These are phyloP conservation scores for Onychomys leucogaster DNA, from an alignment of 2,797 vertebrate genomes.

Conservation along the genomic window DNA sequence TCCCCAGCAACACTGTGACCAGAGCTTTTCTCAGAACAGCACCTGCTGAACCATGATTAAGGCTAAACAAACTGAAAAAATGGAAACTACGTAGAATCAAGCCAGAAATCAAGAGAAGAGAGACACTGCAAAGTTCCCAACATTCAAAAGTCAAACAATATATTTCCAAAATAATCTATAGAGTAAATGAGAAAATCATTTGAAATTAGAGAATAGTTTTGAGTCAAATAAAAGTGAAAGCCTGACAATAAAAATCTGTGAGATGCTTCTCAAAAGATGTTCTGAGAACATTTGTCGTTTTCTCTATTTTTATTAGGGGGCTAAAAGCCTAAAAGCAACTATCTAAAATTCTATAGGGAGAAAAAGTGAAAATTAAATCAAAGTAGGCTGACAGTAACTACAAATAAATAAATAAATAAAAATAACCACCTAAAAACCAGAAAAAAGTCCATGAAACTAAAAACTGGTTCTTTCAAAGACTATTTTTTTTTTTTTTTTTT, in stretches of 20 bases:
- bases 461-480: not conserved
- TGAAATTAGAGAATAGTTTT: conserved; percentile 5
- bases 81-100: not conserved
- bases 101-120: conserved; percentile 2
- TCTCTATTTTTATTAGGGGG: not conserved
- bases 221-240: conserved; percentile 47
- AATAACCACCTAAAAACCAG: not conserved
- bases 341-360: not conserved
- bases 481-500: too few species aligned
- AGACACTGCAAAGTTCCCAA: not conserved
- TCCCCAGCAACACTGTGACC: not conserved
- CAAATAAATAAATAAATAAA: not conserved
- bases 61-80: not conserved
- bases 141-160: conserved; percentile 31
- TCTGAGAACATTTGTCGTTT: conserved; percentile 36
- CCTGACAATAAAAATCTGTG: not conserved
- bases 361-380: conserved; percentile 1
- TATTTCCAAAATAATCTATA: conserved; percentile 18
- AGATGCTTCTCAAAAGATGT: not conserved
- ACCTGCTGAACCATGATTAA: not conserved
- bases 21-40: not conserved
- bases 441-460: conserved; percentile 11
- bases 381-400: not conserved
- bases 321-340: conserved; percentile 15
- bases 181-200: conserved; percentile 16